Base-by-base conservation (phyloP, 1,140 invertebrate species). In the Trichoplusia ni region DNA sequence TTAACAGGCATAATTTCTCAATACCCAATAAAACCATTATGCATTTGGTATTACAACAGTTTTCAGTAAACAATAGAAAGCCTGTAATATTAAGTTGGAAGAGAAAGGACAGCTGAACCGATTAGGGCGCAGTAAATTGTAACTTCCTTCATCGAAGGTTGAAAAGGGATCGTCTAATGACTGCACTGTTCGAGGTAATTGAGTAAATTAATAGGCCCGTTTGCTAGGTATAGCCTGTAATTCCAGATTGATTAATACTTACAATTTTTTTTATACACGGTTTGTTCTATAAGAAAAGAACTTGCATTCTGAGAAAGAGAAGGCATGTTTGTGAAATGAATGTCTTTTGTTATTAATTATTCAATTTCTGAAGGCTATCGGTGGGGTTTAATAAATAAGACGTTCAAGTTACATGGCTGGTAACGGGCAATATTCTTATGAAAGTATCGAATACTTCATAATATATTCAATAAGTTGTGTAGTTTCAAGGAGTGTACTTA, bases 61-160 rank as follows among this genome's bases (percentile, higher is more conserved):
- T 46, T 46, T 35, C 9, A 35, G 31, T 14, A 51, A 51, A 35
- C 18, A 21, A 35, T 11, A 2, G 9, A 3, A 35, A 18, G 29
- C 9, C 29, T 35, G 13, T 51, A 51, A 35, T 35, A 51, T n/a
- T n/a, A 29, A 51, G 29, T 38, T 6, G 6, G 29, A 19, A 11
- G 19, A 37, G 51, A 54, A 54, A 40, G 9, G 21, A 54, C 51
- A 54, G 51, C 31, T 54, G 51, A 37, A 38, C 2, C 33, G 29
- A 51, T 51, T 51, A 33, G 27, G 13, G 7, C 27, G 14, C 18
- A 27, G 35, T 5, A 38, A 53, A 53, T 37, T 37, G 31, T 35
- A 13, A 54, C n/a, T 51, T 35, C 27, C 21, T 27, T 54, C 51
- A 4, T 19, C 38, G 6, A n/a, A 27, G 38, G 21, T 54, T 27